These are phyloP conservation scores for Bacillus rossius DNA, from an alignment of 1,140 invertebrate genomes.

Conservation along the genomic window DNA sequence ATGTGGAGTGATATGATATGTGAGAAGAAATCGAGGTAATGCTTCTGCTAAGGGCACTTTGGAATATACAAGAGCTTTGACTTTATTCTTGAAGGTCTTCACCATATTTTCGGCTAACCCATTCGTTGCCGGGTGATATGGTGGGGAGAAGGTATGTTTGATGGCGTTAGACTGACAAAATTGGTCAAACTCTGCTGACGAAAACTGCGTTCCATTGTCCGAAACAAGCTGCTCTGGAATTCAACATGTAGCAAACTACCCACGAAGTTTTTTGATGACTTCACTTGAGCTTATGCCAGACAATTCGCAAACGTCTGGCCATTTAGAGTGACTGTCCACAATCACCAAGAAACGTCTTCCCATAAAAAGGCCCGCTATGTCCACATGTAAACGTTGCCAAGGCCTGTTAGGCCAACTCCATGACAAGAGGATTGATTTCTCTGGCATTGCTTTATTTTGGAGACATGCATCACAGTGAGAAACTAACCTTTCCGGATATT, in stretches of 20 bases:
- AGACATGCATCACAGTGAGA: not conserved
- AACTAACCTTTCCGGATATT: conserved; percentile 20
- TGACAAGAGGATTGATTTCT: not conserved
- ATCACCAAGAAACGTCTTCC: conserved; percentile 22
- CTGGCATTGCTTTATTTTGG: not conserved
- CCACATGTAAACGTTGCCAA: conserved; percentile 21
- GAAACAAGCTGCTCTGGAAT: conserved; percentile 34
- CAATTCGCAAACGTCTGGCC: conserved; percentile 15
- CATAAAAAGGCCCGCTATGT: conserved; percentile 21
- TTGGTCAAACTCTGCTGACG: conserved; percentile 32
- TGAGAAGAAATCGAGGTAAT: not conserved
- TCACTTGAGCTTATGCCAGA: conserved; percentile 12
- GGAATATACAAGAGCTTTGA: not conserved
- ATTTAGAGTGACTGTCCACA: conserved; percentile 28
- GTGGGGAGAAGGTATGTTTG: too few relatives aligned
- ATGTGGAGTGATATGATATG: not conserved
- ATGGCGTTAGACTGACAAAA: conserved; percentile 31
- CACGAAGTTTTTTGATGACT: conserved; percentile 25
- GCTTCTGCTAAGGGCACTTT: not conserved
- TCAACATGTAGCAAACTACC: conserved; percentile 33
- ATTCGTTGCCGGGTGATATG: conserved; percentile 21
- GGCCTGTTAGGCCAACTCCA: conserved; percentile 1
- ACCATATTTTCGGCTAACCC: conserved; percentile 25
- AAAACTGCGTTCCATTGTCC: conserved; percentile 39
- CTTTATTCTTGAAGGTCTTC: conserved; percentile 18